Evolutionary conservation across 2,888 invertebrate species (phyloP), one percentile per base, ranked within the genome.

Genomic region (Vannuccia rotundouncinata): DNA sequence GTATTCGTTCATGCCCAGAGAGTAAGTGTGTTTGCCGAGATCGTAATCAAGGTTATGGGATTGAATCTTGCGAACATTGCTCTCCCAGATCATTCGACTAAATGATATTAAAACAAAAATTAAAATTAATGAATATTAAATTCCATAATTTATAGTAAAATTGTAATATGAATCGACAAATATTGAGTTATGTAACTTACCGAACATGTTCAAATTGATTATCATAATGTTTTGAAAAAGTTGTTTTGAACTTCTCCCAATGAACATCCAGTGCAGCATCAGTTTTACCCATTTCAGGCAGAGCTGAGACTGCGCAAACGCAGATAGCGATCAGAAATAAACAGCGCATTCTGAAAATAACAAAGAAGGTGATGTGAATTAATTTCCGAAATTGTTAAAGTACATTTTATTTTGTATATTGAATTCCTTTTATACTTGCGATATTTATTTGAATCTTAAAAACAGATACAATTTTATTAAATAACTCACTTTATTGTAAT

Each of bases 51-150:
- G 79, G 81, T 86, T 86, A 82, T 86, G 86, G 45, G 83, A 77
- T 31, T 84, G 83, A 77, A 86, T 84, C 66, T 82, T 81, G 1
- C 81, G 80, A n/a, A 85, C 59, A 80, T 86, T 84, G 22, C 82
- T 82, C 82, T 85, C 85, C 84, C 84, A 85, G 59, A 85, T 84
- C 76, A 82, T 59, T 74, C 85, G 84, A 79, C 85, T 85, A 30
- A 25, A 31, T 29, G 5, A 45, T n/a, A 45, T 5, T 45, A 45
- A 5, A 45, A 45, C 5, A 45, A 45, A 5, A 17, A 45, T 10
- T 45, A 45, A 45, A 45, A 45, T n/a, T n/a, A n/a, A n/a, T n/a
- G n/a, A n/a, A n/a, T n/a, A n/a, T n/a, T n/a, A n/a, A n/a, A n/a
- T n/a, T n/a, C n/a, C n/a, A n/a, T n/a, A n/a, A n/a, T n/a, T n/a